Evolutionary conservation across 53 echinoderm and acorn worm genomes (phyloP).

Genomic region (Echinarachnius parma): DNA sequence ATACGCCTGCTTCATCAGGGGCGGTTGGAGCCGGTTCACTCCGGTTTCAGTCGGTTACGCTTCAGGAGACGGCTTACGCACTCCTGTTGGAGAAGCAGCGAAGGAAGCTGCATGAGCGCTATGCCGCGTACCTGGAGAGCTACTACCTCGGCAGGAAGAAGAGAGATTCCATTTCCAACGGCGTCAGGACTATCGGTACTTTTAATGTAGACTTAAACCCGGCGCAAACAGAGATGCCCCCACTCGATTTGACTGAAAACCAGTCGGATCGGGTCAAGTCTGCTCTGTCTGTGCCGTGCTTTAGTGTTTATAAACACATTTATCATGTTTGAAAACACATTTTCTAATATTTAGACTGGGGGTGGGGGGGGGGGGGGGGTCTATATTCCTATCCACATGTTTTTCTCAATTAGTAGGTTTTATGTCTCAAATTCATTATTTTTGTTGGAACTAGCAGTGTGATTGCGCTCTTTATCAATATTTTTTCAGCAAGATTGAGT

Average conservation of each 20-base stretch:
- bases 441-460: too few species aligned
- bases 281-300: neutral
- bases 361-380: neutral
- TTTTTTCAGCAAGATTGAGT: too few species aligned
- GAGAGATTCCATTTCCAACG: neutral
- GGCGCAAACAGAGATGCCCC: too few species aligned
- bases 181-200: neutral
- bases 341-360: too few species aligned
- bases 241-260: too few species aligned
- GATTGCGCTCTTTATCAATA: too few species aligned
- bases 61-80: constrained; percentile 92
- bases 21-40: constrained; percentile 30
- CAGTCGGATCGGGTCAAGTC: too few species aligned
- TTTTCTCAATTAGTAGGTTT: neutral
- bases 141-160: constrained; percentile 22
- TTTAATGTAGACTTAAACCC: neutral
- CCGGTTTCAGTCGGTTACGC: constrained; percentile 72
- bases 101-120: constrained; percentile 79
- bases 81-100: constrained; percentile 81
- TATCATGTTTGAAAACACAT: too few species aligned
- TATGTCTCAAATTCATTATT: too few species aligned
- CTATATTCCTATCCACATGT: neutral
- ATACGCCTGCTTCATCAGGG: constrained; percentile 49
- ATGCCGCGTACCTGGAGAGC: constrained; percentile 55
- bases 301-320: neutral